Evolutionary conservation across 2,888 invertebrate species (phyloP).

Genomic region (Cinara cedri): DNA sequence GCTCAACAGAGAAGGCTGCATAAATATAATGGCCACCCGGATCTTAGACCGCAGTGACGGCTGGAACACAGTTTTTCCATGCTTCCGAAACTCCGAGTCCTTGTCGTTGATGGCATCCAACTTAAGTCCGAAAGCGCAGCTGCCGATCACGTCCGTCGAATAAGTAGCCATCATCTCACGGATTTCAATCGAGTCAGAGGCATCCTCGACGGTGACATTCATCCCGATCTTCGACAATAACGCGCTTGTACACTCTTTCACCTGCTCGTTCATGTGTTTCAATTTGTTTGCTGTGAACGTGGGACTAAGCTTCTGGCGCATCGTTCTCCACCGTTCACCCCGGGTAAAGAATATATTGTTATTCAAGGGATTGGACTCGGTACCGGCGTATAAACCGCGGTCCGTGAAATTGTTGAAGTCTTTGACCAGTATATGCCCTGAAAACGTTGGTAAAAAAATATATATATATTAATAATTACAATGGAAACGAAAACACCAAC

Average conservation of each 20-base stretch:
- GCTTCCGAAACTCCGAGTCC: slow-evolving; percentile 63
- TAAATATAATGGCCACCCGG: slow-evolving; percentile 55
- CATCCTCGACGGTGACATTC: background rate
- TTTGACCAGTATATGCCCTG: slow-evolving; percentile 58
- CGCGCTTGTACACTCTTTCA: slow-evolving; percentile 43
- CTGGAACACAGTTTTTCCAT: slow-evolving; percentile 62
- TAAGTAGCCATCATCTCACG: slow-evolving; percentile 63
- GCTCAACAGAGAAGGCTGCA: slow-evolving; percentile 58
- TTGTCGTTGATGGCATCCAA: slow-evolving; percentile 64
- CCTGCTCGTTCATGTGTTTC: slow-evolving; percentile 60
- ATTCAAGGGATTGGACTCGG: slow-evolving; percentile 58
- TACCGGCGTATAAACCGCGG: slow-evolving; percentile 54
- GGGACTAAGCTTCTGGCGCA: slow-evolving; percentile 63
- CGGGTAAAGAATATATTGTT: slow-evolving; percentile 58
- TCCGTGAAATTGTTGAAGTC: slow-evolving; percentile 59
- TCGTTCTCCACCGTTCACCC: slow-evolving; percentile 62
- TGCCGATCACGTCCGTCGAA: slow-evolving; percentile 65
- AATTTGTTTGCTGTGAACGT: slow-evolving; percentile 64
- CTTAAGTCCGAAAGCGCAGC: slow-evolving; percentile 65
- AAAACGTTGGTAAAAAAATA: background rate
- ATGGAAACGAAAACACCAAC: too few relatives aligned
- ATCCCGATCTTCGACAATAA: slow-evolving; percentile 20
- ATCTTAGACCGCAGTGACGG: slow-evolving; percentile 62
- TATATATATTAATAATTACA: too few relatives aligned
- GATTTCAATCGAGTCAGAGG: slow-evolving; percentile 54